A percentile compares a stretch with the other conserved stretches of the same genome.
Evolutionary conservation across 2,113 vertebrate genomes (phyloP).

Genomic region (Marmota flaviventris): DNA sequence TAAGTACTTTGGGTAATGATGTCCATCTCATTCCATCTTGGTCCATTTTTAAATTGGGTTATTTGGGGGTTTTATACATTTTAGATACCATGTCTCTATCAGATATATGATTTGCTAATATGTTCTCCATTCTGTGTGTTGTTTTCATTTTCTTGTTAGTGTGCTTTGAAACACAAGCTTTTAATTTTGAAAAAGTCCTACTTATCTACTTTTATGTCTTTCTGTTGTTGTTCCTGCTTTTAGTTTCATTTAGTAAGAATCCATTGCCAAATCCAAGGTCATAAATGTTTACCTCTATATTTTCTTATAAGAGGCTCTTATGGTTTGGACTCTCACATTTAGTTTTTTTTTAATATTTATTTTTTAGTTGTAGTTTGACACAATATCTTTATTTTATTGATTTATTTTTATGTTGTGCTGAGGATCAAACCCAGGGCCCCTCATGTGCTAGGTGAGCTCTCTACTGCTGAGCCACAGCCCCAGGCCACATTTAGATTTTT

Average conservation of each 20-base stretch:
- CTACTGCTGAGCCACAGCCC: no score
- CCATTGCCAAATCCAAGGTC: neutral
- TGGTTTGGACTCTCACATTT: neutral
- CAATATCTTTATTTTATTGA: no score
- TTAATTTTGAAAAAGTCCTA: neutral
- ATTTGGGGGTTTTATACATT: neutral
- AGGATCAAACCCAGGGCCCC: no score
- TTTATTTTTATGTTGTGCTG: no score
- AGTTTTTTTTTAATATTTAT: neutral
- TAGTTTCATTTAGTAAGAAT: neutral
- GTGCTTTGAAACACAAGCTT: neutral
- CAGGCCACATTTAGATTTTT: neutral
- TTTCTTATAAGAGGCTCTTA: neutral
- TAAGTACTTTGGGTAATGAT: no score
- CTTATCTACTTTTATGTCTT: neutral
- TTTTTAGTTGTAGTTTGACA: no score
- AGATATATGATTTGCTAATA: neutral
- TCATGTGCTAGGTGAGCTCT: no score
- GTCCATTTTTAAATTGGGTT: neutral
- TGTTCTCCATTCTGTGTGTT: neutral
- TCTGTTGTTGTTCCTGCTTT: neutral
- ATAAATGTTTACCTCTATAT: neutral
- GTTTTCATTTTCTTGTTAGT: neutral
- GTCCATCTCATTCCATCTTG: no score
- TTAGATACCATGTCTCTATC: neutral